Base-by-base conservation (phyloP, 2,888 invertebrate species). In the Pegoplata infirma region DNA sequence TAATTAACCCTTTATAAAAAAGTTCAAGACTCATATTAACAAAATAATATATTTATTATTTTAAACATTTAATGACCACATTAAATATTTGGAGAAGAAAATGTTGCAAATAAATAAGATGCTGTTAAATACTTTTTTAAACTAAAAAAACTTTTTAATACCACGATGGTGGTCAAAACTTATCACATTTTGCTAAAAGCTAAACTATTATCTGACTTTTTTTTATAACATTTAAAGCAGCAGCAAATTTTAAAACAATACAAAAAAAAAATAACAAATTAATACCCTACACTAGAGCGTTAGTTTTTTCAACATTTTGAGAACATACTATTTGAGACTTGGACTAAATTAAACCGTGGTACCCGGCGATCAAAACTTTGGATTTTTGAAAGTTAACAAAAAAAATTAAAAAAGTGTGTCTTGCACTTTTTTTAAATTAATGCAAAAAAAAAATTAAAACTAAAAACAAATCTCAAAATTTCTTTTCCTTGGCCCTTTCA, bases 141-240 rank as follows among this genome's bases (percentile, higher is more conserved):
- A 58, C 44, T 21, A 5, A n/a, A 21, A 19, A 19, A 58, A 10
- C 10, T 21, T 40, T 10, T 17, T 25, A 19, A 64, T 14, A 53
- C 21, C 14, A 19, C 5, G 25, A 40, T 59, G 69, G 51, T 69
- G 59, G 69, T 19, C 59, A 28, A 17, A 36, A 51, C 36, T 51
- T 51, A 59, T 69, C 23, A 55, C 59, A 46, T 59, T 21, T 51
- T 10, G 28, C 64, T 56, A 40, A 55, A 51, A 69, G 49, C n/a
- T 40, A 61, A 28, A 46, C n/a, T n/a, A n/a, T n/a, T n/a, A n/a
- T n/a, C n/a, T 36, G 12, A 56, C 17, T 36, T 21, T 51, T n/a
- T n/a, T 46, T 25, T 40, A 10, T 47, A 16, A 4, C 4, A 23
- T 8, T 46, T 47, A 23, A 16, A 49, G 49, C 67, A 61, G 47